Evolutionary conservation across 2,888 invertebrate species (phyloP).

Genomic region (Enchytraeus crypticus): DNA sequence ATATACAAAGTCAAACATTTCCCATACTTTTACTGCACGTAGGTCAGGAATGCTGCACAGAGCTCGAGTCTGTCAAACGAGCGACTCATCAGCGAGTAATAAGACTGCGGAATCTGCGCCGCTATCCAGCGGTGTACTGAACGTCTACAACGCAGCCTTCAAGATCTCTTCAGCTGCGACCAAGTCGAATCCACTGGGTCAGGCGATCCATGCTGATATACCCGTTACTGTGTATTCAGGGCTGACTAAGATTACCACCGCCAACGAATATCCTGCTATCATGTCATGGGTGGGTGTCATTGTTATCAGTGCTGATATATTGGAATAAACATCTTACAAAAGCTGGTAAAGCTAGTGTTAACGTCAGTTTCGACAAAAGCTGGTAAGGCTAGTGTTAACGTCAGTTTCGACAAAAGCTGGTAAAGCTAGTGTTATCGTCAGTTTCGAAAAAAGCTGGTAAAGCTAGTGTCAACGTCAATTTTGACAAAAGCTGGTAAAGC

Average conservation of each 20-base stretch:
- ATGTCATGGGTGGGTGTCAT: conserved; percentile 53
- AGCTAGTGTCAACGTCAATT: too few relatives aligned
- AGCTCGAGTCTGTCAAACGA: background rate
- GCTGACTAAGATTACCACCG: conserved; percentile 59
- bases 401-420: too few relatives aligned
- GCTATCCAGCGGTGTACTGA: conserved; percentile 26
- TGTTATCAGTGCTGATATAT: too few relatives aligned
- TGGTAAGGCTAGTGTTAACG: too few relatives aligned
- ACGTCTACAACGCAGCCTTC: conserved; percentile 48
- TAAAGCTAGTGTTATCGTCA: too few relatives aligned
- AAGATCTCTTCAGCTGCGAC: conserved; percentile 48
- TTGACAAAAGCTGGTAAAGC: too few relatives aligned
- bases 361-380: too few relatives aligned
- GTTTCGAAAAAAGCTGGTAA: too few relatives aligned
- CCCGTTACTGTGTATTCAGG: conserved; percentile 55
- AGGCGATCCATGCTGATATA: conserved; percentile 53
- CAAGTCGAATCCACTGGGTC: conserved; percentile 50
- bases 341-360: too few relatives aligned
- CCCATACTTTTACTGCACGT: too few relatives aligned
- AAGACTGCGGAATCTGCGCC: background rate
- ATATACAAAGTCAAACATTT: too few relatives aligned
- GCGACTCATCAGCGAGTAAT: background rate
- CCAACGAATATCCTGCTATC: conserved; percentile 54
- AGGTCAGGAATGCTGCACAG: background rate
- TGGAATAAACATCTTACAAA: too few relatives aligned